phyloP scores from a whole-genome alignment of 1,140 invertebrate species.

The Liolophura sinensis region DNA sequence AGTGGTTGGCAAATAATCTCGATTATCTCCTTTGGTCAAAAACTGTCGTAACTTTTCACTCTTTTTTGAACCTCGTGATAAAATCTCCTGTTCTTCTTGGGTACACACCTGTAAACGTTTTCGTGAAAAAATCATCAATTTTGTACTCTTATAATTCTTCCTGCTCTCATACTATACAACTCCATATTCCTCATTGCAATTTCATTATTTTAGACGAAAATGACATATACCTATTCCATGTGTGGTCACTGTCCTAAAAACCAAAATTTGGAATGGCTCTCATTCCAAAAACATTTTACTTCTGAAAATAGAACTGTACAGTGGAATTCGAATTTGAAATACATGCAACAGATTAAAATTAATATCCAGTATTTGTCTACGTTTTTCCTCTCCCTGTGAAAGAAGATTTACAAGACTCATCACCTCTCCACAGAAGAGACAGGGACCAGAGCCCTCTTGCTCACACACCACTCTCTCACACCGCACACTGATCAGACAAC shows the following conservation, averaged over 20 bases:
- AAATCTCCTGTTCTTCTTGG: slow-evolving; percentile 71
- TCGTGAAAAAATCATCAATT: background rate
- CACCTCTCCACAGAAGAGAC: too few species aligned
- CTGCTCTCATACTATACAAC: too few species aligned
- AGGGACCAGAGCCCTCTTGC: slow-evolving; percentile 94
- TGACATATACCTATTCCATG: too few species aligned
- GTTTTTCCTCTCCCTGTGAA: background rate
- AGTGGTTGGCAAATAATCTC: slow-evolving; percentile 20
- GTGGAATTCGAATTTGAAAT: background rate
- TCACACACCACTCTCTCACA: slow-evolving; percentile 92
- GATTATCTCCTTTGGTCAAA: slow-evolving; percentile 64
- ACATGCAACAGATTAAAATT: background rate
- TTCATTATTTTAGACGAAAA: too few species aligned
- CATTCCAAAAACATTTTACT: too few species aligned
- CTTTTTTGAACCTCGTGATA: slow-evolving; percentile 71
- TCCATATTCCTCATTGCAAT: too few species aligned
- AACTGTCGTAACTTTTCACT: slow-evolving; percentile 71
- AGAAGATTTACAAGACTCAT: background rate
- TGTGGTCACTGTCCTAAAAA: too few species aligned
- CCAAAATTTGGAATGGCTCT: too few species aligned
- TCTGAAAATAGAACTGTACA: too few species aligned
- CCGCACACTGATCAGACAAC: slow-evolving; percentile 63
- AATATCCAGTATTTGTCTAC: background rate
- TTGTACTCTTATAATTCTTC: too few species aligned
- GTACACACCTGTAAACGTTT: slow-evolving; percentile 68